Evolutionary conservation across 2,113 vertebrate genomes (phyloP), one percentile per base, ranked within the genome.

Genomic region (Alethe diademata): DNA sequence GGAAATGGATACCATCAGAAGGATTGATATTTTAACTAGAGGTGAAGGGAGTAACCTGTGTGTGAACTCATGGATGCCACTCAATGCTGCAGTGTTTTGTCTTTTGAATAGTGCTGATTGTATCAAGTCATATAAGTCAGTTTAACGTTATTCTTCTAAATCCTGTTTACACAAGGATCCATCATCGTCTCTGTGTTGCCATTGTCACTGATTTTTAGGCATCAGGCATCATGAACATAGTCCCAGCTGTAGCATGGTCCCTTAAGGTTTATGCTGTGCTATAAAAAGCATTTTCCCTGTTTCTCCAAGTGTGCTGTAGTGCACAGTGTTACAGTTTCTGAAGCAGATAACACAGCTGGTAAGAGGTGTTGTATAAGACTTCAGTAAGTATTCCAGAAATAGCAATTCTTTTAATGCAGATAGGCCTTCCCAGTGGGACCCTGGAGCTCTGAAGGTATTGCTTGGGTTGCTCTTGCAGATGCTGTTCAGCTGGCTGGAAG

Each of bases 341-440:
- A 82, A 71, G 78, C 47, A 85, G 54, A 62, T 92, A 82, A 57
- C 2, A 6, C 57, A 88, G 13, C 36, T 60, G 42, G 31, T 50
- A 5, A 62, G 57, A 31, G 54, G 23, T 57, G 76, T 92, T 92
- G 89, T 74, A 65, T 96, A 96, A 94, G 88, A 42, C 71, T 88
- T 82, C 0, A 0, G 26, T 80, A 66, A 71, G 47, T 84, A 47
- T 83, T 93, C 75, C 86, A 93, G 57, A 94, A 95, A 92, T 86
- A 94, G 65, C 80, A 58, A 20, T 60, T 71, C 58, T 86, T 94
- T 69, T 84, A 45, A 40, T 79, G 54, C 33, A 93, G 50, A 24
- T 50, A 26, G 40, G 38, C 58, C 62, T 95, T 88, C 71, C 50
- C 31, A 26, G 54, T 31, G 82, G 78, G 85, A 88, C 70, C 62